Percentiles rank a stretch among this genome's conserved stretches.
Conservation (phyloP, 92 coral and sea anemone genomes). For the Actinostola sp. region DNA sequence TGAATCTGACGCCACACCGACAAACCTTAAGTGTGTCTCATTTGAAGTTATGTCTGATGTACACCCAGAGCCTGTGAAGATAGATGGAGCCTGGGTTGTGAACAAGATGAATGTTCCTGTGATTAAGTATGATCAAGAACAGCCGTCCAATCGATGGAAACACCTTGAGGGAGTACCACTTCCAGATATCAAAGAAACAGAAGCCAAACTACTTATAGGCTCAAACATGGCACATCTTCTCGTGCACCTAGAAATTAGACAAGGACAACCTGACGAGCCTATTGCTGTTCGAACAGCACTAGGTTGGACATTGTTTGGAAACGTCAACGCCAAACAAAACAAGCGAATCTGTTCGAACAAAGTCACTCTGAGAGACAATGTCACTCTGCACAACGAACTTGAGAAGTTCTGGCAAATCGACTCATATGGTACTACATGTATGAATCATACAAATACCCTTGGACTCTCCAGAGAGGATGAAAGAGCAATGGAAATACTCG, state of each 20-base stretch:
- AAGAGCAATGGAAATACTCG: no score
- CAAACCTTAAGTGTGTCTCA: conserved; percentile 10
- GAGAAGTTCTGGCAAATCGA: no score
- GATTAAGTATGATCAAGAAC: conserved; percentile 1
- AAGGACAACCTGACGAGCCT: conserved; percentile 49
- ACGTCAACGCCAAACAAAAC: conserved; percentile 14
- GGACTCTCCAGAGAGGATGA: no score
- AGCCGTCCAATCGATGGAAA: conserved; percentile 33
- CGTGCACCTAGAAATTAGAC: conserved; percentile 48
- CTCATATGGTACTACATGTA: no score
- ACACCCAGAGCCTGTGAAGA: conserved; percentile 19
- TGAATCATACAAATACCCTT: no score
- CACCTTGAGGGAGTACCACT: conserved; percentile 36
- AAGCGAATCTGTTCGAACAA: conserved; percentile 25
- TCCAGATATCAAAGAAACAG: conserved; percentile 37
- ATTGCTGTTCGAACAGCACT: conserved; percentile 43
- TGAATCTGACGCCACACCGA: conserved; percentile 13
- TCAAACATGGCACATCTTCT: conserved; percentile 51
- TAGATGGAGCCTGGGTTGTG: conserved; percentile 42
- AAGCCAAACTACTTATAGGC: conserved; percentile 51
- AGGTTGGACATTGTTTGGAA: conserved; percentile 49
- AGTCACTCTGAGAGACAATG: no score
- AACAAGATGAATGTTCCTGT: conserved; percentile 34
- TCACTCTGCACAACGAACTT: no score
- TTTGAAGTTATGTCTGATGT: conserved; percentile 30